These are phyloP conservation scores for Drosophila borborema DNA, from an alignment of 2,888 invertebrate genomes.

Conservation along the genomic window DNA sequence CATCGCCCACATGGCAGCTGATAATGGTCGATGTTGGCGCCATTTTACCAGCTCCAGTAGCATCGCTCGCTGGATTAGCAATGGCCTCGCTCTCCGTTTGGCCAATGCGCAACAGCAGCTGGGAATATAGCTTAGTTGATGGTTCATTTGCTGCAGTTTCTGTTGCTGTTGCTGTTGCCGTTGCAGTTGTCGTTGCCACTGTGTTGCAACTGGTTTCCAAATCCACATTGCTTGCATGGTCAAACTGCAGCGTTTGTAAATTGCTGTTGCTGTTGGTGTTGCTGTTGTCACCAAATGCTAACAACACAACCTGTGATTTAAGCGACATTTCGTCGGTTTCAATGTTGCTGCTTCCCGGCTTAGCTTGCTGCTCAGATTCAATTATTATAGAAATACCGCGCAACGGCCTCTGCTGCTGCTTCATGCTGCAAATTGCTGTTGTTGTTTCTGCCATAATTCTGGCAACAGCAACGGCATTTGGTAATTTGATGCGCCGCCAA, in stretches of 20 bases:
- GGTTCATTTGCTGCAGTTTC: conserved; percentile 16
- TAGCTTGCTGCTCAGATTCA: conserved; percentile 54
- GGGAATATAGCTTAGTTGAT: conserved; percentile 63
- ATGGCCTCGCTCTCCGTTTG: conserved; percentile 54
- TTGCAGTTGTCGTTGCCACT: conserved; percentile 9
- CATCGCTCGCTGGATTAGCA: conserved; percentile 24
- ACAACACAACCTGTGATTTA: conserved; percentile 57
- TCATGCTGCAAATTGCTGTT: conserved; percentile 28
- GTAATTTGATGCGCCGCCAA: conserved; percentile 54
- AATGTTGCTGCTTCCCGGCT: conserved; percentile 48
- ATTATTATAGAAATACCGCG: conserved; percentile 77
- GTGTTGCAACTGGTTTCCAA: conserved; percentile 71
- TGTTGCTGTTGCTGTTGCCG: conserved; percentile 12
- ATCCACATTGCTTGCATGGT: conserved; percentile 59
- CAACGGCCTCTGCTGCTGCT: conserved; percentile 60
- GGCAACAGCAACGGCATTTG: conserved; percentile 61
- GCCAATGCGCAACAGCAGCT: conserved; percentile 69
- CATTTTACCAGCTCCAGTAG: conserved; percentile 21
- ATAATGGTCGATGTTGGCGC: conserved; percentile 50
- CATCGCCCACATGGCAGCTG: conserved; percentile 67
- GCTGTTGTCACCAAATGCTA: conserved; percentile 58
- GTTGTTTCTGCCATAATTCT: conserved; percentile 59
- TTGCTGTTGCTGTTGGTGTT: conserved; percentile 39
- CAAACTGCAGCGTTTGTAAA: conserved; percentile 51
- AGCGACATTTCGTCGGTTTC: conserved; percentile 63